A percentile compares a stretch with the other conserved stretches of the same genome.
phyloP scores from a whole-genome alignment of 2,888 invertebrate species.

The Asteroscopus sphinx region DNA sequence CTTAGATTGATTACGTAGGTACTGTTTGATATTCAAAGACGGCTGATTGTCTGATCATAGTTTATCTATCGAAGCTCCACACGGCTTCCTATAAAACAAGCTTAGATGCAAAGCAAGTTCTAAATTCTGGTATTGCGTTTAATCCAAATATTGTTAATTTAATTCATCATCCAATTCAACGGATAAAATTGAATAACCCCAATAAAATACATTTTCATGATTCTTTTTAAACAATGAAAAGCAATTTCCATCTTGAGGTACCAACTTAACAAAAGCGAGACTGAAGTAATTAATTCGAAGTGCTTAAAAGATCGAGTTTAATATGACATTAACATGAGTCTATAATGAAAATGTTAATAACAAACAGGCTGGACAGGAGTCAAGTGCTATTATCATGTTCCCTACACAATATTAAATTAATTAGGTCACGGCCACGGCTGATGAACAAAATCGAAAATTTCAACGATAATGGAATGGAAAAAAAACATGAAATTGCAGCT shows the following conservation, averaged over 20 bases:
- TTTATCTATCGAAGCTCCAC: neutral
- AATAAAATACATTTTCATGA: slow-evolving; percentile 12
- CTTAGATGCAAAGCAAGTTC: too few relatives aligned
- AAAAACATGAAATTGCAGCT: too few relatives aligned
- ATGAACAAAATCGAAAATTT: slow-evolving; percentile 6
- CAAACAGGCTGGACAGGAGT: slow-evolving; percentile 21
- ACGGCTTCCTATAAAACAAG: neutral
- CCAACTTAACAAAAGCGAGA: slow-evolving; percentile 23
- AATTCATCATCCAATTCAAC: neutral
- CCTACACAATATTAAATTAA: slow-evolving; percentile 24
- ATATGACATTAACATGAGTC: slow-evolving; percentile 37
- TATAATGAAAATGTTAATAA: slow-evolving; percentile 38
- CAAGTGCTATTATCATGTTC: slow-evolving; percentile 18
- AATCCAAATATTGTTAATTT: too few relatives aligned
- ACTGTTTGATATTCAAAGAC: neutral
- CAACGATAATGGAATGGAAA: too few relatives aligned
- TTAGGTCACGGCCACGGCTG: slow-evolving; percentile 4
- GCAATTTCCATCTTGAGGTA: slow-evolving; percentile 21
- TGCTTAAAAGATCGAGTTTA: slow-evolving; percentile 41
- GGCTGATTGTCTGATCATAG: neutral
- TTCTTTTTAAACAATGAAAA: slow-evolving; percentile 29
- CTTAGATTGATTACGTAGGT: slow-evolving; percentile 1
- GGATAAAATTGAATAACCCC: neutral
- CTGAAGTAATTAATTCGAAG: slow-evolving; percentile 39
- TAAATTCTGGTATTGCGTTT: too few relatives aligned